Base-by-base conservation (phyloP, 64 coral and sea anemone species). In the Acropora tenuis region DNA sequence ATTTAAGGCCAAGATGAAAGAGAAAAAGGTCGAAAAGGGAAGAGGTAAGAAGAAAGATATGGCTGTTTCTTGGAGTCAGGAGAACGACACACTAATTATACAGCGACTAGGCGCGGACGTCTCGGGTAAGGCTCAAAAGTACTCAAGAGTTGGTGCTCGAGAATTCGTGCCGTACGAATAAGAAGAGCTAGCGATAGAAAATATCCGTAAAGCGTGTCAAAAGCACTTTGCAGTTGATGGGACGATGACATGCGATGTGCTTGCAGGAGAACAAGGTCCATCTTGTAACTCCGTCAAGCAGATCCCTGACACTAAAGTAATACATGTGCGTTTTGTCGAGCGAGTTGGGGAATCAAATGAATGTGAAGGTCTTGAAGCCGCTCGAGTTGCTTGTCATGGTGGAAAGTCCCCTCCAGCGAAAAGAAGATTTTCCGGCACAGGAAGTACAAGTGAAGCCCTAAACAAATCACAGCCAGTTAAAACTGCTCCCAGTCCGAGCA, bases 231-330 rank as follows among this genome's bases (percentile, higher is more conserved):
- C 78, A 43, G 73, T 73, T 4, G 69, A 73, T 20, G 20, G 20
- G 8, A 40, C 69, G 20, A 73, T 91, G 71, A 44, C 59, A 4
- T 91, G 72, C 17, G 77, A 90, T n/a, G n/a, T n/a, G n/a, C n/a
- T n/a, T n/a, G n/a, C n/a, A n/a, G n/a, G n/a, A n/a, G n/a, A n/a
- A 82, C 63, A 63, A 11, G 89, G 89, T 17, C 66, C 63, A 11
- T 90, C 89, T 41, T 82, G 89, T 66, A 71, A 59, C 30, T 82
- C 78, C 3, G 69, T 90, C 9, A 90, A 90, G 53, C 89, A 90
- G 72, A 63, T 90, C 17, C 78, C 78, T 41, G 78, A 73, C 41
- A 17, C 80, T 17, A 75, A 84, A 84, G 80, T 91, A 49, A 84
- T 84, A 6, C 79, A 91, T 55, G 80, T 84, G 13, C 47, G 80